phyloP scores from a whole-genome alignment of 2,888 invertebrate species.

The Alitta virens region DNA sequence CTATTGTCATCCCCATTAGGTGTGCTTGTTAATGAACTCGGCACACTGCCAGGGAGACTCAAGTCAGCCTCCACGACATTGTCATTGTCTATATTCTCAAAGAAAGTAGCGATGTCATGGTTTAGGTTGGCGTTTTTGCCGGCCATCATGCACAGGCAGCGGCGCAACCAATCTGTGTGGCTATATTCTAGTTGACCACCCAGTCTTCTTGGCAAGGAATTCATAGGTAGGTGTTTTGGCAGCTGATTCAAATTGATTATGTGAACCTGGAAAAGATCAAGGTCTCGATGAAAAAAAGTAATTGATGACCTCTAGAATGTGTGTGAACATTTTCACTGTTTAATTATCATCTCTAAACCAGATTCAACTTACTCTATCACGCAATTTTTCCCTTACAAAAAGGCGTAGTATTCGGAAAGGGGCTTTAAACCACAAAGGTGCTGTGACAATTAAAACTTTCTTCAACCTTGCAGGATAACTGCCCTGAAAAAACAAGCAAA shows the following conservation, averaged over 20 bases:
- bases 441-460: constrained; percentile 92
- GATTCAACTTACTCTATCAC: constrained; percentile 71
- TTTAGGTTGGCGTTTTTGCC: constrained; percentile 18
- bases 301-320: no score
- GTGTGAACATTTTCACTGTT: no score
- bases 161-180: constrained; percentile 84
- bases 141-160: constrained; percentile 41
- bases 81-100: constrained; percentile 20
- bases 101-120: constrained; percentile 24
- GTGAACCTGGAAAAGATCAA: constrained; percentile 64
- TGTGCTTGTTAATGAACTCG: background rate
- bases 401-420: constrained; percentile 92
- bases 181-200: constrained; percentile 83
- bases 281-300: no score
- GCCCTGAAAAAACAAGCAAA: constrained; percentile 65
- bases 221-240: constrained; percentile 82
- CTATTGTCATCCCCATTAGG: constrained; percentile 8
- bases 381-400: constrained; percentile 91
- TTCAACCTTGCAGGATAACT: constrained; percentile 95
- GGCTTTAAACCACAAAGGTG: constrained; percentile 97
- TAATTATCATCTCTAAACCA: no score
- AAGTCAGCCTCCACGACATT: background rate
- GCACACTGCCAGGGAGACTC: background rate
- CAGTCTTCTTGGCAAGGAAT: constrained; percentile 82
- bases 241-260: constrained; percentile 90